These are phyloP conservation scores for Aldabrachelys gigantea DNA, from an alignment of 2,113 vertebrate species.

Conservation along the genomic window DNA sequence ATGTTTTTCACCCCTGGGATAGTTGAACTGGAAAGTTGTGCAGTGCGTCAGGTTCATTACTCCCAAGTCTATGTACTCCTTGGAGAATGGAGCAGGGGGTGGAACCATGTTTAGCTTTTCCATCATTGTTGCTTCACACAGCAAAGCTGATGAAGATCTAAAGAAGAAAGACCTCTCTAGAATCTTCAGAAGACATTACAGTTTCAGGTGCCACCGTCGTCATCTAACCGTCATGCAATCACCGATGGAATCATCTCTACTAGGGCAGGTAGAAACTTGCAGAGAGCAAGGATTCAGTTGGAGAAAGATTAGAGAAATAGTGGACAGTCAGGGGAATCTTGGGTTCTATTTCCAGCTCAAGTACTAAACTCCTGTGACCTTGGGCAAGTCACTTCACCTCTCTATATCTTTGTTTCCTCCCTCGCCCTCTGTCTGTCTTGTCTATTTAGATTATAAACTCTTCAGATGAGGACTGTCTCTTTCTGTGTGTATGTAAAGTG, in stretches of 20 bases:
- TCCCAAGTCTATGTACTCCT: not conserved
- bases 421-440: not conserved
- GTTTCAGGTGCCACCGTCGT: not conserved
- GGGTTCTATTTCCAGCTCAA: not conserved
- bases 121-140: not conserved
- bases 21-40: not conserved
- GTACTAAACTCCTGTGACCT: not conserved
- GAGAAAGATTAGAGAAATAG: not conserved
- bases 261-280: not conserved
- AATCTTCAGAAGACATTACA: not conserved
- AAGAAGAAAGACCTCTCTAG: not conserved
- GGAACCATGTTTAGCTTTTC: not conserved
- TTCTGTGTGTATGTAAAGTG: not conserved
- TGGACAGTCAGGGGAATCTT: not conserved
- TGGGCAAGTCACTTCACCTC: not conserved
- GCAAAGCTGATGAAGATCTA: not conserved
- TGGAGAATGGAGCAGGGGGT: not conserved
- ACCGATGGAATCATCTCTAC: not conserved
- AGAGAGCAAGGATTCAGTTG: not conserved
- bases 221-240: not conserved
- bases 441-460: not conserved
- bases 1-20: not conserved
- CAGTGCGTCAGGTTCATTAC: not conserved
- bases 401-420: fast-evolving
- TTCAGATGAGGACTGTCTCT: not conserved